Evolutionary conservation across 2,113 vertebrate species (phyloP), one percentile per base, ranked within the genome.

Genomic region (Turdus rufiventris): DNA sequence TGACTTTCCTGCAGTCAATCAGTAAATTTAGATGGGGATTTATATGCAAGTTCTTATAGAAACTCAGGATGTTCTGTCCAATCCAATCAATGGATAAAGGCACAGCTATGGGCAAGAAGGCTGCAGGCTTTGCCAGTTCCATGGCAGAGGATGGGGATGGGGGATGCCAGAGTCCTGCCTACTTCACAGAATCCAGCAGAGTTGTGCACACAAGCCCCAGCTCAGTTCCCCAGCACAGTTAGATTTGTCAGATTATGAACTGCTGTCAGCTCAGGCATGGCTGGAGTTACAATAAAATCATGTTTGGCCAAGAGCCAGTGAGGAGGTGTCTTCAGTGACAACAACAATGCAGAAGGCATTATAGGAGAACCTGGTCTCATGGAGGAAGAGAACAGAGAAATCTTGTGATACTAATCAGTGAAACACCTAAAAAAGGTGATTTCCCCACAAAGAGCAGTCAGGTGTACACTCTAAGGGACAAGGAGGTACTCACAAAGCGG

Each of bases 401-500:
- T 17, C 25, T 61, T 15, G 40, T 26, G 68, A 17, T 13, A 21
- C 1, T 9, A 21, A 17, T 17, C 2, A 23, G 19, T 45, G n/a
- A 7, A n/a, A 23, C 3, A 9, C 5, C 60, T 42, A 23, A 28
- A 25, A 13, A 38, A 34, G 21, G 56, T 3, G 8, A 23, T 28
- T 33, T 51, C 26, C 34, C 17, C 54, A 19, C 2, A 7, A 19
- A 23, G 18, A 75, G 36, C 9, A 54, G 5, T 4, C 21, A 67
- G 43, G 13, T 28, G 12, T 5, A 77, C 36, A 0, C 24, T 31
- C 38, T 17, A 8, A 23, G 21, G 73, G 31, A 28, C 42, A 23
- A 26, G 48, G 8, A 38, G 23, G 24, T 47, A 99, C 99, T 99
- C 98, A 99, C 99, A 93, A 99, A 99, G 93, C 99, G 98, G 77